phyloP scores from a whole-genome alignment of 2,797 vertebrate genomes.

The Pristis pectinata region DNA sequence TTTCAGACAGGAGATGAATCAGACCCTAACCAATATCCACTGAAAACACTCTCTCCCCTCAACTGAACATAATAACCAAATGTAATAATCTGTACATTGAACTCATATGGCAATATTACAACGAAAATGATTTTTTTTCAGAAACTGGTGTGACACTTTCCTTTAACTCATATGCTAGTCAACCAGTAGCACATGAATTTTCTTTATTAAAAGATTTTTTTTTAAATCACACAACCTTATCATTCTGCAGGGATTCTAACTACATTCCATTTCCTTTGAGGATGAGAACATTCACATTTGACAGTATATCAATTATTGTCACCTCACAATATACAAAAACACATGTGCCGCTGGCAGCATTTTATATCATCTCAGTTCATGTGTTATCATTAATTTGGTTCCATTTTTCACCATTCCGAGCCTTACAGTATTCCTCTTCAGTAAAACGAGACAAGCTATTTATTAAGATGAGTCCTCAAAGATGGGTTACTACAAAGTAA shows the following conservation, averaged over 20 bases:
- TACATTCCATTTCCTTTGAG: slow-evolving; percentile 45
- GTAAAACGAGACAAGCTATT: slow-evolving; percentile 8
- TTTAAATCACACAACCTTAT: slow-evolving; percentile 19
- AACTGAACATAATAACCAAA: neutral
- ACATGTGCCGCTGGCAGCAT: slow-evolving; percentile 39
- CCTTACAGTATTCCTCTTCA: slow-evolving; percentile 27
- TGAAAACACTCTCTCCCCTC: neutral
- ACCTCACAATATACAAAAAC: slow-evolving; percentile 38
- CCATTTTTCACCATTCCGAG: slow-evolving; percentile 16
- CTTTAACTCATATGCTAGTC: neutral
- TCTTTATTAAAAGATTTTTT: neutral
- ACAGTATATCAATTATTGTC: slow-evolving; percentile 48
- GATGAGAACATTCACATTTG: slow-evolving; percentile 44
- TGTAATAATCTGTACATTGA: neutral
- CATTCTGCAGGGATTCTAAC: slow-evolving; percentile 31
- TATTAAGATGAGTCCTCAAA: slow-evolving; percentile 21
- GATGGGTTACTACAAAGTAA: slow-evolving; percentile 24
- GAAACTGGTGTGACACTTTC: neutral
- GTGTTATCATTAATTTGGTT: slow-evolving; percentile 29
- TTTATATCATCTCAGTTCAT: slow-evolving; percentile 40
- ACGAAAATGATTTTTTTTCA: too few relatives aligned
- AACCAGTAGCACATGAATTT: neutral
- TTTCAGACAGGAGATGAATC: neutral
- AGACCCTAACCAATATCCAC: neutral
- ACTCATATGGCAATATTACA: neutral